Evolutionary conservation across 2,888 invertebrate species (phyloP), one percentile per base, ranked within the genome.

Genomic region (Osedax frankpressi): DNA sequence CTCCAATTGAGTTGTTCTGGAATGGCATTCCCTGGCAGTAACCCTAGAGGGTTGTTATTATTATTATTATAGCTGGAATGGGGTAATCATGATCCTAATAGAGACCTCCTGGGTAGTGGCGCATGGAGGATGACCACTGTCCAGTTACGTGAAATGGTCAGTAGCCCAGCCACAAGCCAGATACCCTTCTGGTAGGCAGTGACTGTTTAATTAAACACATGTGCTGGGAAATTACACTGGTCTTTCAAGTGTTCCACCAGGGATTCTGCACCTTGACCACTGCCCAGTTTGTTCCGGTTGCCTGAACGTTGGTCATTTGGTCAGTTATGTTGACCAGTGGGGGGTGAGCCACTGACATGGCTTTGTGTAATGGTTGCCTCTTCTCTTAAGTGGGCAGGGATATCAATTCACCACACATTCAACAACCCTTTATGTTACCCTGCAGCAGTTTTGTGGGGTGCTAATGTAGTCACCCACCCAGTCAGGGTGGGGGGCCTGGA

Each of bases 331-430:
- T 65, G 65, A 24, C 65, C 65, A 24, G 65, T 65, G 65, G 65
- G 65, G 63, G 63, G 63, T 2, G 63, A 11, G 63, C 3, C 1
- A 62, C 63, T 62, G 63, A 11, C 2, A n/a, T 24, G 19, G 65
- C 65, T 65, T 65, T 65, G 65, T 65, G 65, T 65, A 65, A 19
- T 65, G 65, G 65, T 65, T 65, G 65, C 65, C 65, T 65, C 28
- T 19, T 65, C 2, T 19, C 24, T 65, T 62, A 62, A 65, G 24
- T 65, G 65, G 24, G 14, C 65, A 14, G 65, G 65, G 65, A 65
- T 65, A 65, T 65, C 65, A 19, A 65, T 65, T 65, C 65, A 65
- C 19, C 65, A 3, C 65, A 65, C 65, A 65, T 65, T 65, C 65
- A 65, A 65, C 65, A 65, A 65, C 65, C 63, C 65, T 65, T 65